A percentile compares a stretch with the other conserved stretches of the same genome.
Conservation (phyloP, 2,113 vertebrate species). For the Cephalopterus ornatus region DNA sequence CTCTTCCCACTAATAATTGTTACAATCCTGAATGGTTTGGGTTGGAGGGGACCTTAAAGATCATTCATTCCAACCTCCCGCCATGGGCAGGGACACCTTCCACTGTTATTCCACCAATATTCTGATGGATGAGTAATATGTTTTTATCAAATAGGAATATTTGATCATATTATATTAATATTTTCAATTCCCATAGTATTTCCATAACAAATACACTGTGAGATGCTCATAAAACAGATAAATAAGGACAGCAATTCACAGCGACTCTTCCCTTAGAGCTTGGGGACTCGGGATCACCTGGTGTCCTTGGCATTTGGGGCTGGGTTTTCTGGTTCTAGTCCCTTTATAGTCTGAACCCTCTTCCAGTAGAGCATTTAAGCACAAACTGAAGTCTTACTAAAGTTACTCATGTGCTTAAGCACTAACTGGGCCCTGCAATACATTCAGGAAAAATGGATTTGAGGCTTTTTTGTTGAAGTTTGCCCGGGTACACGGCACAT, state of each 20-base stretch:
- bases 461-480: neutral
- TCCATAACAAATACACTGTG: neutral
- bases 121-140: neutral
- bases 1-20: neutral
- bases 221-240: neutral
- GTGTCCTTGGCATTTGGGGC: fast-evolving
- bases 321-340: neutral
- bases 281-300: fast-evolving
- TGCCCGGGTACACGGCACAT: neutral
- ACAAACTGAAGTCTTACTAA: neutral
- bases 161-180: neutral
- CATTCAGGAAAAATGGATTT: neutral
- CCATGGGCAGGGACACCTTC: neutral
- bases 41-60: neutral
- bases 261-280: neutral
- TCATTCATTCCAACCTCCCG: neutral
- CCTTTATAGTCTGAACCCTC: neutral
- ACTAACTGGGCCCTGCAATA: neutral
- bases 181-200: neutral
- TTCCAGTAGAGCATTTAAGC: neutral
- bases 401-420: neutral
- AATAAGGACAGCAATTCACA: neutral
- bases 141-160: neutral
- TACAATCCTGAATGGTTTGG: neutral
- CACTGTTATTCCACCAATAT: neutral